Base-by-base conservation (phyloP, 2,888 invertebrate species). In the Thymelicus acteon region DNA sequence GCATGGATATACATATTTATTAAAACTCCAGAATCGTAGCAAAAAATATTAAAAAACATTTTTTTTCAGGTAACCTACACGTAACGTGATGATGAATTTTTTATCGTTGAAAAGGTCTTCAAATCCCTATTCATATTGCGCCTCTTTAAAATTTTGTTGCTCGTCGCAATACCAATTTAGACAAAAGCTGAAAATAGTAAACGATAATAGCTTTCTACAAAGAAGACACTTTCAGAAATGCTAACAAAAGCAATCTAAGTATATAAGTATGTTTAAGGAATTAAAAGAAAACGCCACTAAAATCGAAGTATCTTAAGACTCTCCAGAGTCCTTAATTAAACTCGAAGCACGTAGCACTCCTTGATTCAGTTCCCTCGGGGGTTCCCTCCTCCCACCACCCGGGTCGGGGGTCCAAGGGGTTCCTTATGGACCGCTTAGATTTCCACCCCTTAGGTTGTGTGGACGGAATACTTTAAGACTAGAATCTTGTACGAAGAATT, bases 381-480 rank as follows among this genome's bases (percentile, higher is more conserved):
- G 76, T 80, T 81, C 77, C 82, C 82, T 80, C 82, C 82, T 79
- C 75, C 76, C 61, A 81, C 81, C 78, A 81, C 82, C 80, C 81
- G 82, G 78, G 80, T 71, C 82, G 85, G 86, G 69, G 13, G 69
- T 6, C 13, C 68, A 63, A 44, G 69, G 69, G 88, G 82, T 89
- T 88, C 90, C 92, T 92, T 92, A 92, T 92, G 93, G 91, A 90
- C 90, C 90, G 93, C 93, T 92, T 92, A 92, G 93, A 93, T 93
- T 93, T 93, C 89, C 90, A 84, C 91, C 92, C 90, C 85, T 72
- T 83, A 86, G 85, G 86, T 87, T 89, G 88, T 93, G 92, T 90
- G 92, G 87, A 90, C 85, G 85, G 93, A 93, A 93, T 92, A 91
- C 89, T 89, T 85, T 85, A 88, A 89, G 88, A 85, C 89, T 87